These are phyloP conservation scores for Borostomias antarcticus DNA, from an alignment of 2,797 vertebrate species.

Conservation along the genomic window DNA sequence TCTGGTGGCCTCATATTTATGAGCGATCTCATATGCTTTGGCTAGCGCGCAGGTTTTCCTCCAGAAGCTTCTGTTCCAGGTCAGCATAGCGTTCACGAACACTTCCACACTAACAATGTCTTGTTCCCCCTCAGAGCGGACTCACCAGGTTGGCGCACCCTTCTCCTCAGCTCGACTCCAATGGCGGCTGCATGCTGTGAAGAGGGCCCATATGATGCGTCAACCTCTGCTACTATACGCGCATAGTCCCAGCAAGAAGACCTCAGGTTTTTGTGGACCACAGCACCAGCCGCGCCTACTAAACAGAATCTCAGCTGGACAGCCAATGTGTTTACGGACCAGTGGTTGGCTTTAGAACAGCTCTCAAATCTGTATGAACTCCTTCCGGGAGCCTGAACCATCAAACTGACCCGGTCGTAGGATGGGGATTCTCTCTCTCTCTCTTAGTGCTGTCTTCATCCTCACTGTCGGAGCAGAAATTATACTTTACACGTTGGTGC, in stretches of 20 bases:
- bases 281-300: conserved; percentile 22
- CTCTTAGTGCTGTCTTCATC: neutral
- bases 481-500: neutral
- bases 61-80: conserved; percentile 30
- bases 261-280: conserved; percentile 29
- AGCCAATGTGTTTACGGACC: conserved; percentile 25
- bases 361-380: conserved; percentile 34
- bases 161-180: conserved; percentile 24
- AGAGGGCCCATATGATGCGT: conserved; percentile 11
- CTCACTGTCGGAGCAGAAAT: neutral
- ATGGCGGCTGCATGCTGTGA: conserved; percentile 35
- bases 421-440: conserved; percentile 21
- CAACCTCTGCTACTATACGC: conserved; percentile 19
- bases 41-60: conserved; percentile 17
- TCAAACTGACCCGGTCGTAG: conserved; percentile 21
- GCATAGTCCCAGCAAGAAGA: conserved; percentile 16
- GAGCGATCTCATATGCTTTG: conserved; percentile 34
- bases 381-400: conserved; percentile 25
- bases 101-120: conserved; percentile 36
- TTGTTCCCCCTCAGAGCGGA: no score
- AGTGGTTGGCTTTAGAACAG: conserved; percentile 20
- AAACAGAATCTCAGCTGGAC: conserved; percentile 21
- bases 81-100: conserved; percentile 35
- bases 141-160: no score
- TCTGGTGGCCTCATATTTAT: conserved; percentile 35